Evolutionary conservation across 2,888 invertebrate genomes (phyloP).

Genomic region (Halictus quadricinctus): DNA sequence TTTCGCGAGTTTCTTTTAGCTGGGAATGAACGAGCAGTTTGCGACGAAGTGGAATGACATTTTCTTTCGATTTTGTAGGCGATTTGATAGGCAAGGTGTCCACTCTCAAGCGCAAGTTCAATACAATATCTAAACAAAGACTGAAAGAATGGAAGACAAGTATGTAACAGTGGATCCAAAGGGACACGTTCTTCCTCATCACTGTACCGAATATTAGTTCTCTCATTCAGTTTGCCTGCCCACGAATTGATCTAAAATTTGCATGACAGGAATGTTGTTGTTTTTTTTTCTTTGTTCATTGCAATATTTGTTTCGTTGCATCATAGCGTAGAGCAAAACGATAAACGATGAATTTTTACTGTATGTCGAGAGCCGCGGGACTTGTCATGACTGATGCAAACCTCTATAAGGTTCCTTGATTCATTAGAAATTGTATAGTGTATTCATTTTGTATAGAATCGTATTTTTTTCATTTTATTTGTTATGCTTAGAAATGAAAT

Average conservation of each 20-base stretch:
- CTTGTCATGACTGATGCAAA: constrained; percentile 32
- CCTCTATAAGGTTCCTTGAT: constrained; percentile 56
- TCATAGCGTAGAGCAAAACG: constrained; percentile 24
- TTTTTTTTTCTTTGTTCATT: background rate
- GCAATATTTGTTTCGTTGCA: constrained; percentile 22
- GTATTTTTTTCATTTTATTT: background rate
- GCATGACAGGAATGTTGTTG: constrained; percentile 63
- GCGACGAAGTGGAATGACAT: constrained; percentile 49
- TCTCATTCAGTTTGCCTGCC: constrained; percentile 60
- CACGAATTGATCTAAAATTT: constrained; percentile 50
- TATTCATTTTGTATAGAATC: background rate
- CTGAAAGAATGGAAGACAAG: constrained; percentile 78
- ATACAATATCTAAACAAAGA: constrained; percentile 79
- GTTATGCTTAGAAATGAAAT: background rate
- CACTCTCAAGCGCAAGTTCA: constrained; percentile 79
- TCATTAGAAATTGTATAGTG: background rate
- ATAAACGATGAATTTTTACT: constrained; percentile 28
- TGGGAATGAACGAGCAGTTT: constrained; percentile 30
- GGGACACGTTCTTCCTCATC: constrained; percentile 58
- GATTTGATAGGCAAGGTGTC: constrained; percentile 79
- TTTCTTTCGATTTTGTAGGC: constrained; percentile 77
- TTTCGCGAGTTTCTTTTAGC: background rate
- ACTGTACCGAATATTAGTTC: constrained; percentile 42
- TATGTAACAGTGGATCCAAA: constrained; percentile 75
- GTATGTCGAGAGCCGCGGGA: constrained; percentile 27